Evolutionary conservation across 2,888 invertebrate species (phyloP), one percentile per base, ranked within the genome.

Genomic region (Orthonychiurus folsomi): DNA sequence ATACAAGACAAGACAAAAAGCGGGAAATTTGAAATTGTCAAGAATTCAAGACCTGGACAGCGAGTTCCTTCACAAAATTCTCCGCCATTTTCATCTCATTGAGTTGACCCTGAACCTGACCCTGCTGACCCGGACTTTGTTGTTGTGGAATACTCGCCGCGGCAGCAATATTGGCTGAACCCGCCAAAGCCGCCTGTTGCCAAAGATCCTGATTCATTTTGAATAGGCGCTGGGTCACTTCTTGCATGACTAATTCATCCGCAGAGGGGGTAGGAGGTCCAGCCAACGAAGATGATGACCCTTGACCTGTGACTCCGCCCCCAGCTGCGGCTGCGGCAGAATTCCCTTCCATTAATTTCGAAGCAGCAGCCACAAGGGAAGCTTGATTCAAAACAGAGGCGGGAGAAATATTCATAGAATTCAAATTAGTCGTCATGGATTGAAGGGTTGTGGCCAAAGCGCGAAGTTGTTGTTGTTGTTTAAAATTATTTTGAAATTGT

Each of bases 161-260:
- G 28, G 62, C 50, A 55, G 61, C 62, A 59, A n/a, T 9, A 27
- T n/a, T 59, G 15, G 62, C 63, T 27, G 64, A 56, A 52, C 64
- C 69, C 26, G 69, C 69, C n/a, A 63, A 67, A 15, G 66, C 67
- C 12, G 66, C 68, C 67, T 72, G 72, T 60, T 73, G 73, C 73
- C 73, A 73, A 48, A 73, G 56, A 63, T 73, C 73, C 61, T 73
- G 73, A 59, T 73, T 73, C 73, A 73, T 71, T 63, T 73, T 73
- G 9, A 73, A 63, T 50, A 73, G 69, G 56, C 71, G 56, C 54
- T 69, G 69, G 18, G 73, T 71, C 37, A 73, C 68, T 58, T 71
- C 73, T 2, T 67, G 67, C 68, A 71, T 68, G 52, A 73, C 69
- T 2, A 73, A 59, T 53, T 73, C 73, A 66, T 71, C 71, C 28